These are phyloP conservation scores for Telenomus remus DNA, from an alignment of 1,140 invertebrate genomes.

Conservation along the genomic window DNA sequence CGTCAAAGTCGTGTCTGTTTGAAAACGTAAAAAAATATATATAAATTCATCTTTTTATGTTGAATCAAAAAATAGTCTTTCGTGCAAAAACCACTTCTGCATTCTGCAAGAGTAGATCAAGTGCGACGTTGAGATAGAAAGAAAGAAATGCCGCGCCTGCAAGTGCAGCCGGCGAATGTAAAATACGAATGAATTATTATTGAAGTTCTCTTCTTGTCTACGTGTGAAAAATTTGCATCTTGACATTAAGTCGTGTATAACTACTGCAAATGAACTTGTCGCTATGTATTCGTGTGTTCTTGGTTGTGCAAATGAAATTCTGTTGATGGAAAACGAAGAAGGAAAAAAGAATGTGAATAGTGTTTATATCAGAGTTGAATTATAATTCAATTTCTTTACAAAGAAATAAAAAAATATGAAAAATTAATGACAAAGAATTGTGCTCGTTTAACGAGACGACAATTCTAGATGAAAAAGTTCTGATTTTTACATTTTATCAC, in stretches of 20 bases:
- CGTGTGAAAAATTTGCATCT: slow-evolving; percentile 49
- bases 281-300: slow-evolving; percentile 4
- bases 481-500: too few species aligned
- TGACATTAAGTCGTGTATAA: slow-evolving; percentile 16
- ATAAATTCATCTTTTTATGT: too few species aligned
- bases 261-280: slow-evolving; percentile 23
- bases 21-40: too few species aligned
- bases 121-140: slow-evolving; percentile 12
- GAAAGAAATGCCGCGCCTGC: slow-evolving; percentile 7
- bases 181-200: slow-evolving; percentile 50
- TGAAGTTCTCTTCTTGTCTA: slow-evolving; percentile 17
- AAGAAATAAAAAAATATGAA: slow-evolving; percentile 4
- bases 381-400: too few species aligned
- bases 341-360: too few species aligned
- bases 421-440: slow-evolving; percentile 10
- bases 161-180: slow-evolving; percentile 29
- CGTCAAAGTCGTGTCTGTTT: too few species aligned
- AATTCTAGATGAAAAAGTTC: too few species aligned
- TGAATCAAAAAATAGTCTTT: background rate
- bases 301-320: slow-evolving; percentile 19
- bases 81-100: background rate
- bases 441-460: too few species aligned
- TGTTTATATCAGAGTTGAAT: slow-evolving; percentile 10
- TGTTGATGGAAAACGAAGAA: background rate
- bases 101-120: slow-evolving; percentile 12